Evolutionary conservation across 2,888 invertebrate genomes (phyloP).

Genomic region (Pomacea canaliculata): DNA sequence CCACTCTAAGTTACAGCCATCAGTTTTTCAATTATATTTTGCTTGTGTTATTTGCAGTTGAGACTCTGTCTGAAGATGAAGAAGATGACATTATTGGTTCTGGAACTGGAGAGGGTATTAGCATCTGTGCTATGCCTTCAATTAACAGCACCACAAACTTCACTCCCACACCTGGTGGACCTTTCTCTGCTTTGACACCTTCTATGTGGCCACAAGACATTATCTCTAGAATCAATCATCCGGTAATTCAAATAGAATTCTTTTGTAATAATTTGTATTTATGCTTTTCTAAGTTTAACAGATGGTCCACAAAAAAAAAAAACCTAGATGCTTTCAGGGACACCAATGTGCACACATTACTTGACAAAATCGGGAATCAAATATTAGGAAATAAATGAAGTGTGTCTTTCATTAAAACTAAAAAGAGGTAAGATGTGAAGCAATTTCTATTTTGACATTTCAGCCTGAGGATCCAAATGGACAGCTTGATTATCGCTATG

Average conservation of each 20-base stretch:
- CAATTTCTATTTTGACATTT: constrained; percentile 30
- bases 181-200: constrained; percentile 93
- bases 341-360: too few relatives aligned
- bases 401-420: too few relatives aligned
- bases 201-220: constrained; percentile 98
- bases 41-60: constrained; percentile 57
- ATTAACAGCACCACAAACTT: constrained; percentile 54
- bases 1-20: too few relatives aligned
- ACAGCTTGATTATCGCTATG: constrained; percentile 84
- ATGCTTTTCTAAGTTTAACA: neutral
- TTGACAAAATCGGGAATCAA: too few relatives aligned
- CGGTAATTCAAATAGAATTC: constrained; percentile 43
- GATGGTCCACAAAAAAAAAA: too few relatives aligned
- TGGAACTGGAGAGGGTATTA: constrained; percentile 77
- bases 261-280: neutral
- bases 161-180: constrained; percentile 76
- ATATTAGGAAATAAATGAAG: too few relatives aligned
- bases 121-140: constrained; percentile 74
- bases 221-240: constrained; percentile 77
- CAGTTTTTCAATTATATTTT: too few relatives aligned
- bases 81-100: constrained; percentile 72
- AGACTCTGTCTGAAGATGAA: constrained; percentile 79
- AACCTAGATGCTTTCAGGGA: too few relatives aligned
- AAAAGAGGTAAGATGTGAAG: neutral
- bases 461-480: constrained; percentile 82